Percentiles rank a stretch among this genome's conserved stretches.
phyloP scores from a whole-genome alignment of 2,797 vertebrate species.

The Epinephelus awoara region DNA sequence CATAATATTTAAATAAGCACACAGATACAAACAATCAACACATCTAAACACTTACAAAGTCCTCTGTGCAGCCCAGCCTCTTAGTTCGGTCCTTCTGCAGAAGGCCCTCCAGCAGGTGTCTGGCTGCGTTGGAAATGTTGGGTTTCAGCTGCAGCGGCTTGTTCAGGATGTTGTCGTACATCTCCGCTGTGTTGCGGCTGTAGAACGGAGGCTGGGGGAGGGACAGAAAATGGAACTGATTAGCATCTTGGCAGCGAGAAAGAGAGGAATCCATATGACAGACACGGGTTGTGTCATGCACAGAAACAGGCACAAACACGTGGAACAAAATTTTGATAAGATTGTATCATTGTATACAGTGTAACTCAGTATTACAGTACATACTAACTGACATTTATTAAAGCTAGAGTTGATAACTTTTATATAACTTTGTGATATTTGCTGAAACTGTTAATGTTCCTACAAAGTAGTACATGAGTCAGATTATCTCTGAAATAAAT shows the following conservation, averaged over 20 bases:
- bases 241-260: constrained; percentile 28
- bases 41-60: constrained; percentile 92
- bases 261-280: not conserved
- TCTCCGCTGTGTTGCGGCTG: constrained; percentile 98
- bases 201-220: constrained; percentile 94
- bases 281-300: not conserved
- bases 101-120: constrained; percentile 95
- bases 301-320: not conserved
- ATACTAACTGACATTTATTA: not conserved
- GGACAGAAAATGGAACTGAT: constrained; percentile 23
- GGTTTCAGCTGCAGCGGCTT: constrained; percentile 98
- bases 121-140: constrained; percentile 97
- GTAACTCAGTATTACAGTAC: no score
- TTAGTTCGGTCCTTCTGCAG: constrained; percentile 97
- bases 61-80: constrained; percentile 94
- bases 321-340: not conserved
- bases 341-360: not conserved
- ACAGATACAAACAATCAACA: not conserved
- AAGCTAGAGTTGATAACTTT: no score
- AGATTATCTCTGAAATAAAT: no score
- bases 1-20: not conserved
- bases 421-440: no score
- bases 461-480: no score
- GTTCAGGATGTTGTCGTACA: constrained; percentile 99
- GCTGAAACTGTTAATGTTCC: no score